Evolutionary conservation across 2,113 vertebrate genomes (phyloP).

Genomic region (Baryphthengus martii): DNA sequence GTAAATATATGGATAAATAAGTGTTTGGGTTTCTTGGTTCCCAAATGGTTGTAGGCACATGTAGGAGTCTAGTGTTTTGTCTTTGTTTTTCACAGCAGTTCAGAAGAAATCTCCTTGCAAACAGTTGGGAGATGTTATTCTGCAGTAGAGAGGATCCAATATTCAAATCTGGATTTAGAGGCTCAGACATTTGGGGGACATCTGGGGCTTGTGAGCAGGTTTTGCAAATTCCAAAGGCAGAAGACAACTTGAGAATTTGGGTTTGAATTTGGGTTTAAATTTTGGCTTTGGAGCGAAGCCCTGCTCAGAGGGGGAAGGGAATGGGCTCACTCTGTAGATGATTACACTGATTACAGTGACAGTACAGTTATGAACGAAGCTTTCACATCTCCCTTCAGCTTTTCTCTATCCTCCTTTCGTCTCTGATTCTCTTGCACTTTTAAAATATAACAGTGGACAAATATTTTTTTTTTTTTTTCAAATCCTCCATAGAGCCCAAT

Average conservation of each 20-base stretch:
- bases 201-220: background rate
- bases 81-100: background rate
- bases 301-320: background rate
- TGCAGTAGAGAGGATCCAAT: background rate
- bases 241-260: background rate
- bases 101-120: background rate
- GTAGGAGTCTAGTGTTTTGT: background rate
- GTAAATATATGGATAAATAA: background rate
- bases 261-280: background rate
- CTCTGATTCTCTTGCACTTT: background rate
- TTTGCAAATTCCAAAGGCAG: background rate
- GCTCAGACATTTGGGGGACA: background rate
- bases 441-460: background rate
- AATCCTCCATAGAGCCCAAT: background rate
- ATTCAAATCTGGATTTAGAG: constrained; percentile 4
- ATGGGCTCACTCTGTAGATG: background rate
- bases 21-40: background rate
- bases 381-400: background rate
- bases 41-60: background rate
- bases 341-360: background rate
- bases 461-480: background rate
- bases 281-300: background rate
- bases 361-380: background rate
- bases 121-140: background rate
- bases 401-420: background rate